A percentile compares a stretch with the other conserved stretches of the same genome.
These are phyloP conservation scores for Mystacides longicornis DNA, from an alignment of 2,888 invertebrate genomes.

Conservation along the genomic window DNA sequence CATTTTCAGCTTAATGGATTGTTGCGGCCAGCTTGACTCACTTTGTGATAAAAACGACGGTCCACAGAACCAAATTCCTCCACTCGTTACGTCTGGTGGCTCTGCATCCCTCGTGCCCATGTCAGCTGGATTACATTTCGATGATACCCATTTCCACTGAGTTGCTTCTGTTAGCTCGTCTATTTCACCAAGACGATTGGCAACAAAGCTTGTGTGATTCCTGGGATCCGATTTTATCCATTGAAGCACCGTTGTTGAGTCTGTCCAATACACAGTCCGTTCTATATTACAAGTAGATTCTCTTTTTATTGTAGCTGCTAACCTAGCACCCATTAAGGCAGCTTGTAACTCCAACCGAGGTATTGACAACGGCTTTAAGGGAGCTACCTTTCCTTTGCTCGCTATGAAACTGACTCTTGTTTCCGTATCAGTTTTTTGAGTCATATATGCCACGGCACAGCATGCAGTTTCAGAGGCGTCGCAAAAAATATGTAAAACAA, in stretches of 20 bases:
- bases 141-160: conserved; percentile 10
- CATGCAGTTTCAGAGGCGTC: conserved; percentile 20
- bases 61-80: neutral
- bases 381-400: conserved; percentile 10
- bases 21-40: neutral
- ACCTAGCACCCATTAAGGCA: conserved; percentile 10
- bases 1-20: too few species aligned
- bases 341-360: conserved; percentile 15
- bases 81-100: too few species aligned
- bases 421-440: neutral
- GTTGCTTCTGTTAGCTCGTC: conserved; percentile 10
- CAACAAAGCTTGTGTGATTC: conserved; percentile 19
- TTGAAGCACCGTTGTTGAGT: conserved; percentile 15
- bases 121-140: neutral
- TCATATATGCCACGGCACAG: conserved; percentile 17
- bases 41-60: neutral
- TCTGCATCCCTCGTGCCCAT: too few species aligned
- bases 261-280: conserved; percentile 15
- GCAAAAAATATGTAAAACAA: conserved; percentile 19
- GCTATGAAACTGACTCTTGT: neutral
- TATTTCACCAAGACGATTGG: conserved; percentile 20
- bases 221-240: conserved; percentile 19
- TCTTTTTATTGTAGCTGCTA: conserved; percentile 10
- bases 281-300: conserved; percentile 5
- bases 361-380: conserved; percentile 9